phyloP scores from a whole-genome alignment of 2,113 vertebrate genomes.

The Mesoclemmys tuberculata region DNA sequence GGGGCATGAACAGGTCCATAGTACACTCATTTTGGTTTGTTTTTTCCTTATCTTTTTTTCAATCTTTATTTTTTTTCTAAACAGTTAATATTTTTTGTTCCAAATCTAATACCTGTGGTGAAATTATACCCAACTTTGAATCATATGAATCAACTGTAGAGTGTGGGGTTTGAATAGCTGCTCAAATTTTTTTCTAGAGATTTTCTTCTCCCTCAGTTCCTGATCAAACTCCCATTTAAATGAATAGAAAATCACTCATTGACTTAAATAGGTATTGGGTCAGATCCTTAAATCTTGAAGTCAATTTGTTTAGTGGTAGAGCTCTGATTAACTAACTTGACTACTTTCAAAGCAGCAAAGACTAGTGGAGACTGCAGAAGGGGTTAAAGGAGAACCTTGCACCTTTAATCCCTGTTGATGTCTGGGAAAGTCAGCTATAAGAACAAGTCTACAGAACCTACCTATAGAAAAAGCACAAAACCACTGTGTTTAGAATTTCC shows the following conservation, averaged over 20 bases:
- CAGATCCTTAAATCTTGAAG: background rate
- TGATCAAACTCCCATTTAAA: background rate
- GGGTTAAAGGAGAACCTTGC: conserved; percentile 14
- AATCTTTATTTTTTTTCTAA: background rate
- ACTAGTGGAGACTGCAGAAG: conserved; percentile 29
- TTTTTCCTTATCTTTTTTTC: background rate
- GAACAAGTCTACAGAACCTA: background rate
- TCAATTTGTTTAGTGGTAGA: background rate
- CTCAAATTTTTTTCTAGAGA: background rate
- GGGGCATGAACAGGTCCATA: background rate
- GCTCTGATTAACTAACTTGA: background rate
- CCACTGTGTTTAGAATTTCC: background rate
- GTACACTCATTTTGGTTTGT: background rate
- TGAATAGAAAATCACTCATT: background rate
- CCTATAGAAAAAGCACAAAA: background rate
- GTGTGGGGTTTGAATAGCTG: background rate
- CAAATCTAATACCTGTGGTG: background rate
- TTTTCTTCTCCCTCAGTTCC: background rate
- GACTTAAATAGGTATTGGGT: background rate
- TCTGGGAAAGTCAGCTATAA: background rate
- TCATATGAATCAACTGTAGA: background rate
- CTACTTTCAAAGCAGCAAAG: background rate
- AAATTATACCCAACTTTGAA: background rate
- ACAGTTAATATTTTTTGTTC: background rate
- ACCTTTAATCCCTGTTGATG: background rate